Conservation (phyloP, 2,797 vertebrate species). For the Gephyroberyx darwinii region DNA sequence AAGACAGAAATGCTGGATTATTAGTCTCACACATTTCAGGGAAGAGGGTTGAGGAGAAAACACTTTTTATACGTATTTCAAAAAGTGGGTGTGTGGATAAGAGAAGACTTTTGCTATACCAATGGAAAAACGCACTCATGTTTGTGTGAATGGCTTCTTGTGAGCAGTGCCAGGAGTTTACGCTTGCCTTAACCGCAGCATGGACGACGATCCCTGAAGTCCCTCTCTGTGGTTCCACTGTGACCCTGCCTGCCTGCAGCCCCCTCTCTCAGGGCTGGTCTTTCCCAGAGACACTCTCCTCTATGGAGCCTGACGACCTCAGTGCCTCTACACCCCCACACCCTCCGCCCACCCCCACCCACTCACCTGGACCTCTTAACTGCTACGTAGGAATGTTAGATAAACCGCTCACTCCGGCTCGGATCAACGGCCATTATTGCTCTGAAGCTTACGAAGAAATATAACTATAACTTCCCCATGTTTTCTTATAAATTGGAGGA, state of each 20-base stretch:
- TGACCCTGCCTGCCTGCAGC: conserved; percentile 50
- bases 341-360: conserved; percentile 7
- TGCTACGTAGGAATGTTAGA: conserved; percentile 15
- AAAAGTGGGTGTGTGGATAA: conserved; percentile 47
- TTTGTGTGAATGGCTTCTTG: conserved; percentile 54
- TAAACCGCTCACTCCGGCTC: conserved; percentile 21
- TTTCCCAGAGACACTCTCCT: conserved; percentile 46
- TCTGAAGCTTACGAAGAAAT: conserved; percentile 12
- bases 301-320: conserved; percentile 58
- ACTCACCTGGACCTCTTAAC: conserved; percentile 28
- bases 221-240: conserved; percentile 55
- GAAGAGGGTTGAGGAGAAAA: conserved; percentile 65
- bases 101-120: conserved; percentile 57
- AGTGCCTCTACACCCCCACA: conserved; percentile 63
- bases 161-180: conserved; percentile 62
- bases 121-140: conserved; percentile 43
- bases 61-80: conserved; percentile 72
- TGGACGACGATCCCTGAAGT: conserved; percentile 48
- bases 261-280: conserved; percentile 21
- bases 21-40: conserved; percentile 81
- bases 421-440: conserved; percentile 14
- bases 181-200: conserved; percentile 76
- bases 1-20: conserved; percentile 76
- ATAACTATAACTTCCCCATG: neutral
- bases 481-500: conserved; percentile 23